Conservation (phyloP, 2,888 invertebrate species). For the Melitaea athalia region DNA sequence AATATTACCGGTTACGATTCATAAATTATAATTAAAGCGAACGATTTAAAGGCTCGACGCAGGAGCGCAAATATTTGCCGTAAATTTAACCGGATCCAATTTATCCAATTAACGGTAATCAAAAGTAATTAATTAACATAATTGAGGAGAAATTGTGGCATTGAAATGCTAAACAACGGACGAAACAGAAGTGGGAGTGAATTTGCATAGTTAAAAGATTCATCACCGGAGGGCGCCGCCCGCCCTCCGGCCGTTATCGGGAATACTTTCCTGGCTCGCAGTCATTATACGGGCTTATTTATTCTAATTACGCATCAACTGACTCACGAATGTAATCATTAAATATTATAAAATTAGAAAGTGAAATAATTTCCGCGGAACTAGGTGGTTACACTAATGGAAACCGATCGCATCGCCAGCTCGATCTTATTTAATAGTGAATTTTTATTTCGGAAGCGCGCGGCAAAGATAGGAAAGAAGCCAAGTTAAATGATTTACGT, state of each 20-base stretch:
- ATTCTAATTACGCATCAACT: background rate
- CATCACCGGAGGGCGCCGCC: slow-evolving; percentile 38
- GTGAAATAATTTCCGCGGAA: background rate
- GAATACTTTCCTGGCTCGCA: background rate
- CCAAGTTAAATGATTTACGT: slow-evolving; percentile 30
- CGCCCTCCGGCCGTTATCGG: background rate
- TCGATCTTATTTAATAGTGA: slow-evolving; percentile 9
- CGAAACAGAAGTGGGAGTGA: slow-evolving; percentile 50
- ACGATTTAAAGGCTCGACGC: slow-evolving; percentile 17
- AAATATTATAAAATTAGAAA: background rate
- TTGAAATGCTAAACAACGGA: slow-evolving; percentile 56
- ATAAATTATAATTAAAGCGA: slow-evolving; percentile 29
- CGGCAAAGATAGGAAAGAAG: slow-evolving; percentile 12
- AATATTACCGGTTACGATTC: slow-evolving; percentile 26
- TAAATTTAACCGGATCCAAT: slow-evolving; percentile 30
- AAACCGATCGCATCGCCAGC: background rate
- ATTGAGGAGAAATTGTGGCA: slow-evolving; percentile 57
- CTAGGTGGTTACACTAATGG: background rate
- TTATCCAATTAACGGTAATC: slow-evolving; percentile 57
- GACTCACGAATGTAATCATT: background rate
- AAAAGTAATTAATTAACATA: slow-evolving; percentile 65
- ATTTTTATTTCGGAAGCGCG: slow-evolving; percentile 7
- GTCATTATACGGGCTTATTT: background rate
- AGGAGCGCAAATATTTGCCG: slow-evolving; percentile 31
- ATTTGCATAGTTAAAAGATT: slow-evolving; percentile 57